Base-by-base conservation (phyloP, 2,113 vertebrate genomes). In the Silurus meridionalis region DNA sequence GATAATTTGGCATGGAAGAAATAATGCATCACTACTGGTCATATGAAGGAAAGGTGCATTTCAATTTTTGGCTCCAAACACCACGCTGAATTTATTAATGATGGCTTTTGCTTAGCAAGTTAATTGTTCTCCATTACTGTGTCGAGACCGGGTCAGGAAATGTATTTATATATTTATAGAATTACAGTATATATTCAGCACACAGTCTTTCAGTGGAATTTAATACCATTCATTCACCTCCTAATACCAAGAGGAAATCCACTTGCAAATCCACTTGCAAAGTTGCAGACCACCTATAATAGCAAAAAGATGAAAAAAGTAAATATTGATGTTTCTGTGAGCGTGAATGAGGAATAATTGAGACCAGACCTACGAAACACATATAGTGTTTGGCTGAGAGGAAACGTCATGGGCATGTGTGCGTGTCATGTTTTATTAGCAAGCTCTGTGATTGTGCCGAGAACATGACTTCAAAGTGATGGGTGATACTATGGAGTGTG, bases 31-130 rank as follows among this genome's bases (percentile, higher is more conserved):
- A 52, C 60, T 55, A 46, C 5, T 1, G 10, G 57, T 53, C 66
- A 82, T 82, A 57, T 61, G n/a, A 61, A 61, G n/a, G 13, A 72
- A 86, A 89, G 67, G 57, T 64, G 72, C 80, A 72, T 61, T 82
- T 83, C 64, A 86, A 75, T 82, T 75, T 82, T 82, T 61, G 48
- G 0, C 37, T 71, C 55, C 14, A n/a, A 80, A 80, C 85, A 72
- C 21, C 66, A 55, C 17, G 23, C 57, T 64, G n/a, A 48, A 86
- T 82, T 82, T 82, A 86, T 82, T 86, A 86, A 86, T 64, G 69
- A 75, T 86, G 57, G 67, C 67, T 57, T 7, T 82, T 19, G 74
- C 37, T 84, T 60, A 67, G 61, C 64, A 66, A 77, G 82, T 87
- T 84, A n/a, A 84, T 85, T 52, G 53, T 48, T 37, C 50, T 8